Evolutionary conservation across 2,113 vertebrate genomes (phyloP), one percentile per base, ranked within the genome.

Genomic region (Oryzias woworae): DNA sequence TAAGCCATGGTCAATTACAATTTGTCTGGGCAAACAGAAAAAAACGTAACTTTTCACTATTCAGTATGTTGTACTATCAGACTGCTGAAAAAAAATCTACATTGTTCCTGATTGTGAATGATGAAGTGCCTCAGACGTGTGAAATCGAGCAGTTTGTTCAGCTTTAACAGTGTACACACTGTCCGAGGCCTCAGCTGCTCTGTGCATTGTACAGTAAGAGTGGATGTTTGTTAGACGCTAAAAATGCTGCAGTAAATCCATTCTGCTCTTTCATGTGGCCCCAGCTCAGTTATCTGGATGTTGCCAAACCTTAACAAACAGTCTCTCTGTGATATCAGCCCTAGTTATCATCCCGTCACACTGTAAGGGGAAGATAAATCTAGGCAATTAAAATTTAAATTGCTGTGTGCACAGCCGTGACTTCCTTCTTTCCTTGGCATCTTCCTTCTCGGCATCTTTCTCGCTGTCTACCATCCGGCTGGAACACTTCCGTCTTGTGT

Each of bases 351-450:
- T 72, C 81, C 85, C 83, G 89, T 92, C 90, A 90, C 85, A 91
- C 88, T 81, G 85, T 77, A 72, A 62, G 60, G 71, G 72, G 88
- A 92, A 92, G 90, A 93, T 91, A 91, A 91, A 92, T 92, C 89
- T 88, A 85, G 82, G 86, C 90, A 93, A 92, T 91, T 92, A 90
- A 90, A 89, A 91, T 90, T 90, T 83, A 90, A 91, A 92, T 92
- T 90, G 85, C 85, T 31, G 84, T 84, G 88, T 82, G 85, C 86
- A 89, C 63, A 58, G 78, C 73, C 76, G 77, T 89, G 90, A 92
- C 90, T 89, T 71, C 67, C 70, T 73, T 62, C 65, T 76, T 81
- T 79, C 69, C 49, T 68, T 57, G 71, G 1, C 20, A 20, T 20
- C 20, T 20, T 20, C 20, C 20, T 61, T 78, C 77, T 54, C 62